Evolutionary conservation across 2,797 vertebrate genomes (phyloP).

Genomic region (Dendrocincla fuliginosa): DNA sequence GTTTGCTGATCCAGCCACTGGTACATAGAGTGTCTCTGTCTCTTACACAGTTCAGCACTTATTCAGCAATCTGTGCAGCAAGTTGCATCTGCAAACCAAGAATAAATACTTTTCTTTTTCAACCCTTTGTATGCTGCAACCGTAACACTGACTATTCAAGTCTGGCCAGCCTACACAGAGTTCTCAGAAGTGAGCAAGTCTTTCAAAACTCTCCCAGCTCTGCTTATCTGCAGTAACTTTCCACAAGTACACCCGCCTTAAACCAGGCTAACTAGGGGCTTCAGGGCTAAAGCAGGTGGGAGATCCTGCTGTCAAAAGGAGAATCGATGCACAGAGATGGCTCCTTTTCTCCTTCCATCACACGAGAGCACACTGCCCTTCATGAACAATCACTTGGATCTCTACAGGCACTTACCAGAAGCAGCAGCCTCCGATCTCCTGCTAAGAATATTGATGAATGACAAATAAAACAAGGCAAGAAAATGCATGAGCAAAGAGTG

Average conservation of each 20-base stretch:
- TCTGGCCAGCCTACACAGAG: not conserved
- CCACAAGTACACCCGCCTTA: not conserved
- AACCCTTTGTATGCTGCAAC: not conserved
- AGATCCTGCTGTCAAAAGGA: not conserved
- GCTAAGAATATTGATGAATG: not conserved
- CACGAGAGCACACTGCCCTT: not conserved
- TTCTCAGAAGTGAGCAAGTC: not conserved
- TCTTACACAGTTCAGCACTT: not conserved
- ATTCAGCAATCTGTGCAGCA: conserved; percentile 2
- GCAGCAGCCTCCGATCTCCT: not conserved
- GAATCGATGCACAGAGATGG: not conserved
- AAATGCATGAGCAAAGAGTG: not conserved
- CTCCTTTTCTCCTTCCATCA: not conserved
- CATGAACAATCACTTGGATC: not conserved
- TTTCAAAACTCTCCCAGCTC: not conserved
- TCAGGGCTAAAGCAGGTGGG: not conserved
- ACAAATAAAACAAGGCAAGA: not conserved
- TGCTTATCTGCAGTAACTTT: not conserved
- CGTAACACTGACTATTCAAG: not conserved
- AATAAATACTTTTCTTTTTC: not conserved
- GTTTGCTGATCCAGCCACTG: conserved; percentile 44
- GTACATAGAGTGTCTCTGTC: not conserved
- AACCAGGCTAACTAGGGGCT: not conserved
- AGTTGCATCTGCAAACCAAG: not conserved
- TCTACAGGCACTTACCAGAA: not conserved